A percentile compares a stretch with the other conserved stretches of the same genome.
phyloP scores from a whole-genome alignment of 2,113 vertebrate genomes.

The Syngnathoides biaculeatus region DNA sequence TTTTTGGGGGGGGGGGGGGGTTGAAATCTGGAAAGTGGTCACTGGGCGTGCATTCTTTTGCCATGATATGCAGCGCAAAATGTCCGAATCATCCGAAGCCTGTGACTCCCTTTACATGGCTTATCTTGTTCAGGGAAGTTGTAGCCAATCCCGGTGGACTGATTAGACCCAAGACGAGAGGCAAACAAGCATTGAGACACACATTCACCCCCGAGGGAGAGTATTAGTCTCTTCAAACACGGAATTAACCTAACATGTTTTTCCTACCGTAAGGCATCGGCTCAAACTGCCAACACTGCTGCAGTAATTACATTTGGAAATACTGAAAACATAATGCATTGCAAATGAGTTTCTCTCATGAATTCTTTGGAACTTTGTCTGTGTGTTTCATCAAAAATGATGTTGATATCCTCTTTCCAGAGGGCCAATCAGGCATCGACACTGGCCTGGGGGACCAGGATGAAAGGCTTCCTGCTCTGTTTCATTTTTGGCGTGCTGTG shows the following conservation, averaged over 20 bases:
- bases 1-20: too few species aligned
- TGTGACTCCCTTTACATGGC: not conserved
- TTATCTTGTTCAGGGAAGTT: not conserved
- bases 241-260: not conserved
- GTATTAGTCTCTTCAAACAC: not conserved
- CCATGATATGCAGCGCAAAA: not conserved
- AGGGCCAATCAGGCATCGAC: conserved; percentile 63
- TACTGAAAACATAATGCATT: not conserved
- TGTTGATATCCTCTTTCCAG: conserved; percentile 41
- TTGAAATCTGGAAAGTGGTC: not conserved
- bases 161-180: not conserved
- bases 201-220: not conserved
- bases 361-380: not conserved
- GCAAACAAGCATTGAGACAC: not conserved
- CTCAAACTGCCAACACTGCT: not conserved
- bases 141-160: not conserved
- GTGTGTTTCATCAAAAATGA: not conserved
- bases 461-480: conserved; percentile 70
- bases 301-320: not conserved
- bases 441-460: conserved; percentile 67
- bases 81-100: not conserved
- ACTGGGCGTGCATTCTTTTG: not conserved
- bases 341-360: not conserved
- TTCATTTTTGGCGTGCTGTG: conserved; percentile 59
- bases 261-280: not conserved